Evolutionary conservation across 2,797 vertebrate species (phyloP).

Genomic region (Naso thynnoides): DNA sequence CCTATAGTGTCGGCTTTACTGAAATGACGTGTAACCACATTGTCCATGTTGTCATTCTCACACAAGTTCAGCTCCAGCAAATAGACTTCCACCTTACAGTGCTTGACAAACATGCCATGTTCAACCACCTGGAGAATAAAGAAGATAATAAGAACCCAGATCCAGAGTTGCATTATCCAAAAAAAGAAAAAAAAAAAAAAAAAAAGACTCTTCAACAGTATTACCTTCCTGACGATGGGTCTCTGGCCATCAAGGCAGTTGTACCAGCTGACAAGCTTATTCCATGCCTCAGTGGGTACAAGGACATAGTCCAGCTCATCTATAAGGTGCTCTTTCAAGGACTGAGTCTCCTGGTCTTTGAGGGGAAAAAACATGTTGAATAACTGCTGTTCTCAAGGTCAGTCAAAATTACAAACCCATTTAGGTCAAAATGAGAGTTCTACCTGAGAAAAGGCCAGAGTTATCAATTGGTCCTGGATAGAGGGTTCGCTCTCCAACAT

Average conservation of each 20-base stretch:
- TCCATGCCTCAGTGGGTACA: conserved; percentile 94
- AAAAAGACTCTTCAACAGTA: not conserved
- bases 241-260: conserved; percentile 91
- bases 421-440: conserved; percentile 16
- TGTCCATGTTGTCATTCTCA: conserved; percentile 92
- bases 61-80: conserved; percentile 96
- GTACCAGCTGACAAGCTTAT: conserved; percentile 93
- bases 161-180: not conserved
- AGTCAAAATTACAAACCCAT: not conserved
- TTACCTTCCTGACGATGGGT: conserved; percentile 95
- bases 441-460: conserved; percentile 95
- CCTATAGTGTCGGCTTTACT: conserved; percentile 98
- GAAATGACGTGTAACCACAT: conserved; percentile 92
- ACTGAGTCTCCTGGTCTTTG: conserved; percentile 91
- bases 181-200: not conserved
- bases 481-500: conserved; percentile 90
- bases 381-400: not conserved
- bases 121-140: conserved; percentile 91
- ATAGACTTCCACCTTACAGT: conserved; percentile 99
- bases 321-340: conserved; percentile 95
- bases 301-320: conserved; percentile 96
- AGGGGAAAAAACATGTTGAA: conserved; percentile 8
- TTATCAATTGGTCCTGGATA: conserved; percentile 97
- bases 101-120: conserved; percentile 97
- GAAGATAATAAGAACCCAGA: not conserved